Conservation (phyloP, 2,888 invertebrate genomes). For the Nomada fucata region DNA sequence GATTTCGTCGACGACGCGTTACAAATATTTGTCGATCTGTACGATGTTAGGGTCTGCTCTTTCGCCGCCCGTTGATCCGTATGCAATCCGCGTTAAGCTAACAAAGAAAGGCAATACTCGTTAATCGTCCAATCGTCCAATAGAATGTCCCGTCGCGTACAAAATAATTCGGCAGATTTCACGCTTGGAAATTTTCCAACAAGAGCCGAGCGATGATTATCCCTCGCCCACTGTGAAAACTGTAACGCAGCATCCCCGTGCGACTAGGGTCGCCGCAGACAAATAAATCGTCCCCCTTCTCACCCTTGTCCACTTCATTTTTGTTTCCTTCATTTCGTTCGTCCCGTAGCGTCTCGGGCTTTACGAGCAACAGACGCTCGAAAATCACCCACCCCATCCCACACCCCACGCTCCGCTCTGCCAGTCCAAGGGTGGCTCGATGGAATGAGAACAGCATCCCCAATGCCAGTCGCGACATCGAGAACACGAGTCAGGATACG, state of each 20-base stretch:
- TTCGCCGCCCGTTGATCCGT: too few species aligned
- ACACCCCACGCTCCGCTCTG: too few species aligned
- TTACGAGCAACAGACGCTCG: constrained; percentile 47
- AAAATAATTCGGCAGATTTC: neutral
- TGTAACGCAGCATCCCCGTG: constrained; percentile 13
- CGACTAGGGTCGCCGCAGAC: constrained; percentile 39
- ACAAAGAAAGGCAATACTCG: too few species aligned
- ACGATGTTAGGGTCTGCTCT: too few species aligned
- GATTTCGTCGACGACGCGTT: neutral
- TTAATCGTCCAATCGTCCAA: too few species aligned
- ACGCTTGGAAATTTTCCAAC: neutral
- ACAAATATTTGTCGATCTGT: too few species aligned
- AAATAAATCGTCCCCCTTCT: constrained; percentile 54
- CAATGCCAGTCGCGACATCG: neutral
- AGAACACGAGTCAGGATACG: constrained; percentile 5
- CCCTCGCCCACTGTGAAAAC: neutral
- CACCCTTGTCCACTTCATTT: constrained; percentile 39
- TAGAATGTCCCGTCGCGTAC: too few species aligned
- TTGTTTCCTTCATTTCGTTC: constrained; percentile 30
- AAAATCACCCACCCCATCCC: constrained; percentile 16
- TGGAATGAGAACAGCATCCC: neutral
- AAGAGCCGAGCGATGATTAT: neutral
- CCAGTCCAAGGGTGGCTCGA: neutral
- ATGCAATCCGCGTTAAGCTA: too few species aligned
- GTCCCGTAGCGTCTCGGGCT: constrained; percentile 17